These are phyloP conservation scores for Acanthosepion pharaonis DNA, from an alignment of 2,888 invertebrate species.

Conservation along the genomic window DNA sequence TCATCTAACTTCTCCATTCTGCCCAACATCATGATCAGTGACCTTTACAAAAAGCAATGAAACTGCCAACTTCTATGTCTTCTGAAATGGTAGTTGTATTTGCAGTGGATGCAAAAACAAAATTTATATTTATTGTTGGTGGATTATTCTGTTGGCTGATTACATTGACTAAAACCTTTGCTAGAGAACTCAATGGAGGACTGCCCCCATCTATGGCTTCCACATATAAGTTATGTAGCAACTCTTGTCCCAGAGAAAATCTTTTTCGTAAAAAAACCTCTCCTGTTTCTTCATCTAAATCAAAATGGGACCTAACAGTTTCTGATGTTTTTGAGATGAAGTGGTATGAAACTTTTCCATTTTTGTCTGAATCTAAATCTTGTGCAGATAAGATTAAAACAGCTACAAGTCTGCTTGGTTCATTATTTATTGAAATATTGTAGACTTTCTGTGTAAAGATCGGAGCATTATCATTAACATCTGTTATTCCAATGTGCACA, in stretches of 20 bases:
- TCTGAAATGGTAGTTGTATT: neutral
- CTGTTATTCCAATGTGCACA: neutral
- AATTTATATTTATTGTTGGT: conserved; percentile 1
- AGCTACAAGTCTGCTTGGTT: neutral
- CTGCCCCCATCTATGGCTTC: neutral
- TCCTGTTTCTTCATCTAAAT: conserved; percentile 13
- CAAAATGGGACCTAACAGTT: neutral
- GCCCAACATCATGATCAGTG: neutral
- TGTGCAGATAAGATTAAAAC: conserved; percentile 33
- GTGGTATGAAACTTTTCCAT: neutral
- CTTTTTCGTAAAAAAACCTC: neutral
- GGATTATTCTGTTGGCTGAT: neutral
- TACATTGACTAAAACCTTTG: neutral
- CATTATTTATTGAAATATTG: conserved; percentile 21
- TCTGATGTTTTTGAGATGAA: conserved; percentile 15
- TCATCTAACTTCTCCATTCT: conserved; percentile 9
- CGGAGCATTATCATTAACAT: conserved; percentile 8
- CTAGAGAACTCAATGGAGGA: neutral
- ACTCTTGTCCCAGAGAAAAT: neutral
- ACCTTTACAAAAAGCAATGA: conserved; percentile 1
- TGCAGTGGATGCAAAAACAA: neutral
- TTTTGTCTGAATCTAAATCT: neutral
- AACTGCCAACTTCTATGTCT: neutral
- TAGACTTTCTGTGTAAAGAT: neutral
- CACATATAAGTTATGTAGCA: neutral